Conservation (phyloP, 2,888 invertebrate genomes). For the Nephrocerus scutellatus region DNA sequence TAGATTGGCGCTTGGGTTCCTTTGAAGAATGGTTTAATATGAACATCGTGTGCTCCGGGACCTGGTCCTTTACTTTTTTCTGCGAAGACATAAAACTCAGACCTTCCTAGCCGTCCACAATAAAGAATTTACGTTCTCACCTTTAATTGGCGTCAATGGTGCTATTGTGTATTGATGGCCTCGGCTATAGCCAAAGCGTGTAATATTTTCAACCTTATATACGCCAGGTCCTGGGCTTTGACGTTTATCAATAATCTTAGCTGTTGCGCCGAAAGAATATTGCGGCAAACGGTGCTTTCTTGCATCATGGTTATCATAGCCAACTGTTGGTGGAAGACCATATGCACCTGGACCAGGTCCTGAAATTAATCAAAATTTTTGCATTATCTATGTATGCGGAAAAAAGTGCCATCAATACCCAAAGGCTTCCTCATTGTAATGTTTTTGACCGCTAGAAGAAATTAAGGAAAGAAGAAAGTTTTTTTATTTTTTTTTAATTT, state of each 20-base stretch:
- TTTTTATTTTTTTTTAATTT: neutral
- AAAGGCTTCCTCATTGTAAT: no score
- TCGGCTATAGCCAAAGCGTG: conserved; percentile 7
- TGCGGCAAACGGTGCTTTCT: conserved; percentile 47
- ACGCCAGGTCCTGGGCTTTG: conserved; percentile 20
- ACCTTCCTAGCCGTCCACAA: neutral
- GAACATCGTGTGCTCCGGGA: conserved; percentile 38
- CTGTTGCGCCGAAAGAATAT: conserved; percentile 18
- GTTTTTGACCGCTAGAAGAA: no score
- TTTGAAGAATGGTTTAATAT: conserved; percentile 31
- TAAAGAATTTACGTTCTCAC: conserved; percentile 3
- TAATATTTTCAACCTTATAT: conserved; percentile 17
- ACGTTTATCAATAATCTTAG: neutral
- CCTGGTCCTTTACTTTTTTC: conserved; percentile 33
- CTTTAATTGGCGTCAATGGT: conserved; percentile 25
- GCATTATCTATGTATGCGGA: no score
- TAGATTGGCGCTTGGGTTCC: conserved; percentile 48
- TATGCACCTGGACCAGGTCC: conserved; percentile 59
- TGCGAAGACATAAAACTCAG: neutral
- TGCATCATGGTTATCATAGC: conserved; percentile 51
- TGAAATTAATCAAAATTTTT: conserved; percentile 24
- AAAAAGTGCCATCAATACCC: no score
- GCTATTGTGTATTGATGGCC: conserved; percentile 48
- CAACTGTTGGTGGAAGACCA: conserved; percentile 50
- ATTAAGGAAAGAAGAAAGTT: no score